Evolutionary conservation across 2,888 invertebrate species (phyloP), one percentile per base, ranked within the genome.

Genomic region (Andrena fulva): DNA sequence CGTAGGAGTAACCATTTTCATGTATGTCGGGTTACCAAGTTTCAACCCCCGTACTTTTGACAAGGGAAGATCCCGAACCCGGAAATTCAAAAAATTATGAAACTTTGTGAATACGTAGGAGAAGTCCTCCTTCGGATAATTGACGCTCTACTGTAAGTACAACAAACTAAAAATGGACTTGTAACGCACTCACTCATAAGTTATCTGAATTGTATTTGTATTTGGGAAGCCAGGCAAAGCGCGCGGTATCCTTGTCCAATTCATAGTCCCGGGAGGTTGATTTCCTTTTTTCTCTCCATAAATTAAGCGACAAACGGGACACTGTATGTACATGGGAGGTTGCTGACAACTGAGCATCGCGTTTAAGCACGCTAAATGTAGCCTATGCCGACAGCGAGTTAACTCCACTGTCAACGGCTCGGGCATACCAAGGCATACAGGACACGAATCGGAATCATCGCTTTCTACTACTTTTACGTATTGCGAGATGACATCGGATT

Each of bases 241-340:
- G 85, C 96, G 95, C 82, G 96, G 96, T 85, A 97, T 95, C 83
- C 96, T 95, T 69, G 96, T 96, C 97, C 97, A 97, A 89, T 97
- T 96, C 97, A 98, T 97, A 85, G 96, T 96, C 78, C 97, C 97
- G 31, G 96, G 95, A 1, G 98, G 98, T 94, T 98, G 98, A 93
- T 96, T 97, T 56, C 97, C 97, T 94, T 96, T 87, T 92, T 96
- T 96, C 94, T 97, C 97, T 0, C 98, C 98, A 93, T 98, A 98
- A 89, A 97, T 96, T 89, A 96, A 96, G 84, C 98, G 97, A 94
- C 98, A 98, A 31, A 97, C 97, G 2, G 97, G 97, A 93, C 98
- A 98, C 93, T 97, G 97, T 89, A 98, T 96, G 93, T 97, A 97
- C 89, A 97, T 93, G 4, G 93, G 93, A 85, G 93, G 93, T 90